Conservation (phyloP, 2,888 invertebrate species). For the Nemoura dubitans region DNA sequence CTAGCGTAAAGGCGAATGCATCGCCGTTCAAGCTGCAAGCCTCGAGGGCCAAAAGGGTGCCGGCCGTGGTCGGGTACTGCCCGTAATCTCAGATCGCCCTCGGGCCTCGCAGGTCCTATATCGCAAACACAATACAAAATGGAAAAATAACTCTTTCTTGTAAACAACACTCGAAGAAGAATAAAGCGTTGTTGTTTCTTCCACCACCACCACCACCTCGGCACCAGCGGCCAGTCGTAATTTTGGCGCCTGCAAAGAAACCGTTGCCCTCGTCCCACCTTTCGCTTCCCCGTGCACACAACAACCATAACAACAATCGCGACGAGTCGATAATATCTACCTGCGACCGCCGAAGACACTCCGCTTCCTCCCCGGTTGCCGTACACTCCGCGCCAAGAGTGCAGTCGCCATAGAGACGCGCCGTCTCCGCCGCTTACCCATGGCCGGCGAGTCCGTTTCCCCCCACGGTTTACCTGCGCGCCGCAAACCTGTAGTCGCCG, state of each 20-base stretch:
- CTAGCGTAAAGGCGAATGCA: no score
- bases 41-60: neutral
- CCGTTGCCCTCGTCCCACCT: neutral
- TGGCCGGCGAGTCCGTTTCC: neutral
- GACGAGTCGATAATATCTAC: neutral
- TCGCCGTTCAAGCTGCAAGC: no score
- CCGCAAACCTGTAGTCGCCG: conserved; percentile 15
- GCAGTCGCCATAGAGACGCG: neutral
- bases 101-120: neutral
- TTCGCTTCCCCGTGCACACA: neutral
- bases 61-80: no score
- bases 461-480: conserved; percentile 18
- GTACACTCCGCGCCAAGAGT: neutral
- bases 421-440: neutral
- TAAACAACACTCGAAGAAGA: neutral
- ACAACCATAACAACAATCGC: neutral
- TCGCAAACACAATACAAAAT: neutral
- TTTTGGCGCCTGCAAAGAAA: neutral
- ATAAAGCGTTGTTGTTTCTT: neutral
- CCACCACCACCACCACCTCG: neutral
- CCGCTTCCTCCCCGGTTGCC: neutral
- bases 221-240: neutral
- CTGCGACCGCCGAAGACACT: neutral
- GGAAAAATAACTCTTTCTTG: neutral
- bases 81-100: neutral